A percentile compares a stretch with the other conserved stretches of the same genome.
phyloP scores from a whole-genome alignment of 53 echinoderm and acorn worm genomes.

The Crossaster papposus region DNA sequence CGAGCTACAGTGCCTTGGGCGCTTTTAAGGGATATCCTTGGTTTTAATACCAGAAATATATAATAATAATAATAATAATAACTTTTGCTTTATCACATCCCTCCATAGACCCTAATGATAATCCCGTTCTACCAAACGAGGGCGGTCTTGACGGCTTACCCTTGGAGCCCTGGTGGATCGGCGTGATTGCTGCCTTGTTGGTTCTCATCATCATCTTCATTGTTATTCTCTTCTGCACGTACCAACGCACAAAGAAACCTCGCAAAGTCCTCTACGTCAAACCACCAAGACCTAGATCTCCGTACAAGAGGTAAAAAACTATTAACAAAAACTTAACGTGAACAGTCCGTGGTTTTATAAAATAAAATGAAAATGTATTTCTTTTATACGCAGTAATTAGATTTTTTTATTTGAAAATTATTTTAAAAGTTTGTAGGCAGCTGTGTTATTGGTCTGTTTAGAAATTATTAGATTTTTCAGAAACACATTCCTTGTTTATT shows the following conservation, averaged over 20 bases:
- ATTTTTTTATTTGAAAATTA: too few species aligned
- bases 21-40: too few species aligned
- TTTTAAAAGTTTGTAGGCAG: too few species aligned
- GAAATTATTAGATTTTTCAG: too few species aligned
- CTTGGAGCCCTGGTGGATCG: constrained; percentile 95
- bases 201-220: constrained; percentile 81
- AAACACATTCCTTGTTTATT: too few species aligned
- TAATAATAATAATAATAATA: too few species aligned
- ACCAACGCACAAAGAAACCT: constrained; percentile 57
- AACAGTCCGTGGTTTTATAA: neutral
- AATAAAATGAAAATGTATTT: neutral
- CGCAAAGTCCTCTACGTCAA: constrained; percentile 15
- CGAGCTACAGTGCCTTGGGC: too few species aligned
- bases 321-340: neutral
- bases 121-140: constrained; percentile 45
- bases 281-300: neutral
- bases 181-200: constrained; percentile 74
- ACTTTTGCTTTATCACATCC: too few species aligned
- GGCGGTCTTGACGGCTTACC: constrained; percentile 26
- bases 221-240: constrained; percentile 73
- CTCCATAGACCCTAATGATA: constrained; percentile 2
- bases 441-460: too few species aligned
- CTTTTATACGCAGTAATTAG: too few species aligned
- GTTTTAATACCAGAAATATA: too few species aligned
- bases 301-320: constrained; percentile 31